Evolutionary conservation across 2,888 invertebrate genomes (phyloP).

Genomic region (Tetragnatha montana): DNA sequence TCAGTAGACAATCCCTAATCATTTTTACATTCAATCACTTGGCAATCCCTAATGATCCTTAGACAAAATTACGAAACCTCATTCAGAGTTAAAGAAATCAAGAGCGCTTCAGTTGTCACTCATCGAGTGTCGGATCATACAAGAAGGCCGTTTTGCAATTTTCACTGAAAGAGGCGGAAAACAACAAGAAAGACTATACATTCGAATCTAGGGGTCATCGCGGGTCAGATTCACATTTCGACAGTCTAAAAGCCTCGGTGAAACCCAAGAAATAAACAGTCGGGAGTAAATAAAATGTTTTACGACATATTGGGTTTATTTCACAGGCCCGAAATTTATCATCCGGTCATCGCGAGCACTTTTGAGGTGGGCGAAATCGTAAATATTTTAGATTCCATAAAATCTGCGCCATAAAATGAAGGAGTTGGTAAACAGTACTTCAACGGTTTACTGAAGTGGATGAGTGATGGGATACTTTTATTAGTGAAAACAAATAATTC

Average conservation of each 20-base stretch:
- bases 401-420: background rate
- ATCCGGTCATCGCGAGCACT: background rate
- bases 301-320: background rate
- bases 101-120: background rate
- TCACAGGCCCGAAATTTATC: background rate
- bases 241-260: background rate
- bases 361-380: background rate
- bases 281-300: slow-evolving; percentile 25
- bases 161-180: background rate
- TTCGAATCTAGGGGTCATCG: slow-evolving; percentile 7
- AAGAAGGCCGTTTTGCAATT: background rate
- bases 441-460: no score
- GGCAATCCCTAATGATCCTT: no score
- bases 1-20: no score
- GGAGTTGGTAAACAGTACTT: background rate
- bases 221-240: slow-evolving; percentile 4
- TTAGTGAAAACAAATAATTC: no score
- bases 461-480: no score
- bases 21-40: no score
- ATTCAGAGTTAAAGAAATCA: background rate
- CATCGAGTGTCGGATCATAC: background rate
- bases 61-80: background rate
- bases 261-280: slow-evolving; percentile 6
- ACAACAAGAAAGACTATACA: background rate
- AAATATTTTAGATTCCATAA: background rate